Conservation (phyloP, 2,113 vertebrate species). For the Micromys minutus region DNA sequence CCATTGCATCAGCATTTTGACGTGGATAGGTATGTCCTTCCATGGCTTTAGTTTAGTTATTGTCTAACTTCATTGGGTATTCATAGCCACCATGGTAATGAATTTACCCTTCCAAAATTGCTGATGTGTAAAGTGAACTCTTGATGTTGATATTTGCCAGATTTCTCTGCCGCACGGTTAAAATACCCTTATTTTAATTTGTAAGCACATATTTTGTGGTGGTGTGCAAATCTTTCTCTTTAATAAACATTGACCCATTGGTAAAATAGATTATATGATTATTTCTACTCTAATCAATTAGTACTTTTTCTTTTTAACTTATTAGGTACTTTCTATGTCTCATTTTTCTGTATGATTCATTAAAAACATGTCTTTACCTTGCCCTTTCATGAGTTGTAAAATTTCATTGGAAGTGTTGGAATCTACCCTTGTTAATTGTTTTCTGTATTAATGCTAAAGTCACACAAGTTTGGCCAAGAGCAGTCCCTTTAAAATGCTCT, state of each 20-base stretch:
- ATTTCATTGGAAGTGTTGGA: not conserved
- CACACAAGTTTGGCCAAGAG: not conserved
- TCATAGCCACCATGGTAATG: not conserved
- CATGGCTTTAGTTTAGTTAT: not conserved
- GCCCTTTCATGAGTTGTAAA: not conserved
- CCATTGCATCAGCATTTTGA: not conserved
- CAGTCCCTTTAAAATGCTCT: not conserved
- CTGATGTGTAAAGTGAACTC: not conserved
- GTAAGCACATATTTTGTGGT: not conserved
- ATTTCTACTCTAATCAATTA: not conserved
- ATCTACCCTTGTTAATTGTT: not conserved
- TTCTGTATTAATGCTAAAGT: not conserved
- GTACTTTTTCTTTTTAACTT: not conserved
- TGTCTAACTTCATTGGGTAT: not conserved
- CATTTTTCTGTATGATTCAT: not conserved
- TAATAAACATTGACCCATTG: not conserved
- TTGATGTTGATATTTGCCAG: not conserved
- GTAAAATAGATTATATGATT: not conserved
- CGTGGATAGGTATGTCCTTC: not conserved
- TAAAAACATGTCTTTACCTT: not conserved
- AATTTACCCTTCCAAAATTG: not conserved
- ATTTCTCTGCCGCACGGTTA: not conserved
- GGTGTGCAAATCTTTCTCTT: not conserved
- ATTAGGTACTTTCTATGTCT: not conserved
- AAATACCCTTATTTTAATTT: not conserved